These are phyloP conservation scores for Spodoptera picta DNA, from an alignment of 2,888 invertebrate species.

Conservation along the genomic window DNA sequence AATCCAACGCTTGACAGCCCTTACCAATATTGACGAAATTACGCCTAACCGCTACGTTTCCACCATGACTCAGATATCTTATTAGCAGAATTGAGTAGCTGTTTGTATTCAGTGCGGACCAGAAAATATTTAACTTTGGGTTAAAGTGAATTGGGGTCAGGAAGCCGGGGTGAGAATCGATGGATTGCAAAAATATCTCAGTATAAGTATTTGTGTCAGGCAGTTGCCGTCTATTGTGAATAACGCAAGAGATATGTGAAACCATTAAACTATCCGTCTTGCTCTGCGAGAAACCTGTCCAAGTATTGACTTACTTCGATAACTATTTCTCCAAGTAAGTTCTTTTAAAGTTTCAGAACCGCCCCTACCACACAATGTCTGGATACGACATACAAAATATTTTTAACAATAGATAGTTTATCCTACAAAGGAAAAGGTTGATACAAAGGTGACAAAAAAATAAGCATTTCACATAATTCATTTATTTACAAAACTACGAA, in stretches of 20 bases:
- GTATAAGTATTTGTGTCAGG: conserved; percentile 57
- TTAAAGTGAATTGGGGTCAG: conserved; percentile 69
- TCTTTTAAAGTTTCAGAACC: conserved; percentile 51
- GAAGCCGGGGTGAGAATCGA: conserved; percentile 63
- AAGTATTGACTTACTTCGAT: conserved; percentile 52
- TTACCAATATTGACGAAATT: conserved; percentile 39
- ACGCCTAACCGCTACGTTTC: conserved; percentile 43
- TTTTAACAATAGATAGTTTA: conserved; percentile 3
- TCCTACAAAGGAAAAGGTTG: conserved; percentile 5
- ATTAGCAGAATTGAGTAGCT: conserved; percentile 61
- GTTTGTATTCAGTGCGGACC: conserved; percentile 59
- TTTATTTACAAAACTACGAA: conserved; percentile 1
- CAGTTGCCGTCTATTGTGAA: conserved; percentile 60
- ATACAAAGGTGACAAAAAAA: background rate
- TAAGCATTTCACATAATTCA: background rate
- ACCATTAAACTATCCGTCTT: conserved; percentile 56
- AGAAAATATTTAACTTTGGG: conserved; percentile 64
- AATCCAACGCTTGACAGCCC: conserved; percentile 13
- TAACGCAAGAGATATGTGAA: conserved; percentile 56
- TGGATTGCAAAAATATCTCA: conserved; percentile 61
- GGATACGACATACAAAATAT: background rate
- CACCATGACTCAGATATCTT: conserved; percentile 53
- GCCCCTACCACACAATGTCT: conserved; percentile 14
- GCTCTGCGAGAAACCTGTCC: conserved; percentile 47
- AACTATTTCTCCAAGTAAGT: conserved; percentile 48